Conservation (phyloP, 2,888 invertebrate genomes). For the Hypena proboscidalis region DNA sequence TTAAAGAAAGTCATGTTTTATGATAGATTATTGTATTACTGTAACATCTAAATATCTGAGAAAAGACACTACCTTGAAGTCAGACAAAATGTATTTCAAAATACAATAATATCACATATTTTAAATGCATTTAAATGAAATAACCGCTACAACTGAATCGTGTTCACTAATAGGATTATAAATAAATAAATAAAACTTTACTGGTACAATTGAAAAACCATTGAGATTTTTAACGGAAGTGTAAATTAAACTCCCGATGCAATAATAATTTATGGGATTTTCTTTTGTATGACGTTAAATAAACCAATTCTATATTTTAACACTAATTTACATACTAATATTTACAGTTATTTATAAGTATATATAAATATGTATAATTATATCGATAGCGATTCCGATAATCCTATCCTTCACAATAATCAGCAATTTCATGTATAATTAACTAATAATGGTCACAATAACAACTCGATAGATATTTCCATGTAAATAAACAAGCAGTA, state of each 20-base stretch:
- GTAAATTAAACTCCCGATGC: constrained; percentile 79
- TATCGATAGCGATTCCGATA: constrained; percentile 80
- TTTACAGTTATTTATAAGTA: constrained; percentile 85
- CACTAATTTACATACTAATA: constrained; percentile 83
- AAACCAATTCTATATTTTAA: constrained; percentile 85
- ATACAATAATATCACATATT: constrained; percentile 85
- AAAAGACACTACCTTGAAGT: constrained; percentile 80
- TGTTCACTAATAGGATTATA: constrained; percentile 68
- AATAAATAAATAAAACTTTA: constrained; percentile 81
- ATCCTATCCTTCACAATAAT: constrained; percentile 79
- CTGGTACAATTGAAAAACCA: constrained; percentile 85
- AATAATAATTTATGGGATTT: constrained; percentile 85
- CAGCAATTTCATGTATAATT: constrained; percentile 83
- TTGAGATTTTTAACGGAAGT: constrained; percentile 85
- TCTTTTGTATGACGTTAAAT: constrained; percentile 83
- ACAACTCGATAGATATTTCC: constrained; percentile 83
- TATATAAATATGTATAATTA: constrained; percentile 85
- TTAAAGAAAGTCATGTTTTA: constrained; percentile 53
- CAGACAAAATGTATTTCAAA: constrained; percentile 83
- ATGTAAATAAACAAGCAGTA: constrained; percentile 84
- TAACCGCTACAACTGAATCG: constrained; percentile 65
- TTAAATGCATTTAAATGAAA: constrained; percentile 82
- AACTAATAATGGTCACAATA: constrained; percentile 85
- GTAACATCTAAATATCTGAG: constrained; percentile 67
- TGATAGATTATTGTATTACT: constrained; percentile 61